These are phyloP conservation scores for Bactericera cockerelli DNA, from an alignment of 1,140 invertebrate species.

Conservation along the genomic window DNA sequence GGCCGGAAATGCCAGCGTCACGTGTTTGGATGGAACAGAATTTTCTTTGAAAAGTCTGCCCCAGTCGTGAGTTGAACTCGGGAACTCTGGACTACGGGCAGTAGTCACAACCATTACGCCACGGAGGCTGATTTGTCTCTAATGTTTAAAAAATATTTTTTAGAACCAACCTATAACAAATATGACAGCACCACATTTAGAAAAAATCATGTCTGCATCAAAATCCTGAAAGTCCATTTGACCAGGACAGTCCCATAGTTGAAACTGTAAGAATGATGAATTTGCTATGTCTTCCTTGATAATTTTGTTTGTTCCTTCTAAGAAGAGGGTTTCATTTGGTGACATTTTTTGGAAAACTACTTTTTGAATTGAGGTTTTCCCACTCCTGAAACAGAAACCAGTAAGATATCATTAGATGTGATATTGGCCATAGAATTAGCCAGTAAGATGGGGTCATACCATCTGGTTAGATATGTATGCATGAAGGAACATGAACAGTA, in stretches of 20 bases:
- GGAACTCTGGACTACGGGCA: too few relatives aligned
- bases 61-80: too few relatives aligned
- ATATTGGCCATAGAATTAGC: neutral
- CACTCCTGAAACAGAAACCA: constrained; percentile 53
- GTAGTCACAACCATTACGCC: too few relatives aligned
- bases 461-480: neutral
- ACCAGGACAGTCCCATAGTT: constrained; percentile 99
- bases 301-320: constrained; percentile 97
- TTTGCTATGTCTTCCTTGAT: constrained; percentile 95
- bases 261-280: constrained; percentile 97
- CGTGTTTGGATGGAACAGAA: too few relatives aligned
- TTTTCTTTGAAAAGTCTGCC: too few relatives aligned
- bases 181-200: constrained; percentile 85
- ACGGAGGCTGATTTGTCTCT: too few relatives aligned
- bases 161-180: constrained; percentile 88
- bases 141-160: too few relatives aligned
- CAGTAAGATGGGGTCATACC: neutral
- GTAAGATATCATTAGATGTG: neutral
- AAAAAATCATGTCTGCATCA: constrained; percentile 90
- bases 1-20: too few relatives aligned
- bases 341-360: constrained; percentile 99
- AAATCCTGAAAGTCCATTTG: constrained; percentile 95
- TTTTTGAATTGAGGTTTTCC: constrained; percentile 99
- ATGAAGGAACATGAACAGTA: neutral
- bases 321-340: constrained; percentile 97